phyloP scores from a whole-genome alignment of 2,888 invertebrate species.

The Aradus depressus region DNA sequence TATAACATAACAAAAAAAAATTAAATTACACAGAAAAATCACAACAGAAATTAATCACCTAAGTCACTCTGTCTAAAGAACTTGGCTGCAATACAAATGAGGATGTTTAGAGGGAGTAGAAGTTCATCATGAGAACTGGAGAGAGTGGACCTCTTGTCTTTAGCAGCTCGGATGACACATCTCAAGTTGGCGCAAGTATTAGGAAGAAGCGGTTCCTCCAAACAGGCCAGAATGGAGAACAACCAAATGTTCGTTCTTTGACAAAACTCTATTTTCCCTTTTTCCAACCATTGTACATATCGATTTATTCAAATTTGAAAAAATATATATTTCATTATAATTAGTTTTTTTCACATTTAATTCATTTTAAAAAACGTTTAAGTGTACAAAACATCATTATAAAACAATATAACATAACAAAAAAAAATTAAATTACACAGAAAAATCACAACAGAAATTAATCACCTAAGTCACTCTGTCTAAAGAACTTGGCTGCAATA shows the following conservation, averaged over 20 bases:
- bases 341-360: no score
- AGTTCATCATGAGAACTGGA: slow-evolving; percentile 6
- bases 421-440: no score
- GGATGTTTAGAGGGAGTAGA: slow-evolving; percentile 45
- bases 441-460: not conserved
- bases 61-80: slow-evolving; percentile 67
- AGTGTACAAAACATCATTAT: no score
- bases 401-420: no score
- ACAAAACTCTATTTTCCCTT: slow-evolving; percentile 37
- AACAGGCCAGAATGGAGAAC: slow-evolving; percentile 52
- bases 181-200: slow-evolving; percentile 54
- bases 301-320: no score
- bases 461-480: slow-evolving; percentile 63
- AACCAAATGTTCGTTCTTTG: slow-evolving; percentile 52
- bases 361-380: no score
- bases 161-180: slow-evolving; percentile 45
- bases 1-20: no score
- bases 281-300: slow-evolving; percentile 39
- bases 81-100: slow-evolving; percentile 60
- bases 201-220: slow-evolving; percentile 54
- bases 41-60: slow-evolving; percentile 42
- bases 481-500: slow-evolving; percentile 59
- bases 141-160: slow-evolving; percentile 34
- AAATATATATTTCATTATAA: no score
- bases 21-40: no score